Percentiles rank a stretch among this genome's conserved stretches.
These are phyloP conservation scores for Holothuria scabra DNA, from an alignment of 53 echinoderm and acorn worm species.

Conservation along the genomic window DNA sequence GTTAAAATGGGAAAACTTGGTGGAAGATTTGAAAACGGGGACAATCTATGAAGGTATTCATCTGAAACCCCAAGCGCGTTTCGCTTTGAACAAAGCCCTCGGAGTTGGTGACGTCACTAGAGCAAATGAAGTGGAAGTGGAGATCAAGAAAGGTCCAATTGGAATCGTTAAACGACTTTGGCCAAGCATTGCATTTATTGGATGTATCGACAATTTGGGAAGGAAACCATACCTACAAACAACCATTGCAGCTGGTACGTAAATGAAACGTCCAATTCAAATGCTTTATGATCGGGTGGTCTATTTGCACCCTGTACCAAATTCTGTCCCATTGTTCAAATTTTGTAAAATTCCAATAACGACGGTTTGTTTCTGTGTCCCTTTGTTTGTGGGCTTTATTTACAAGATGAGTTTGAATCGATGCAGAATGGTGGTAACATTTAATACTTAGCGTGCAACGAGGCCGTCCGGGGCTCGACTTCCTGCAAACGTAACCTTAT, in stretches of 20 bases:
- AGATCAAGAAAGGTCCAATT: slow-evolving; percentile 24
- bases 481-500: too few relatives aligned
- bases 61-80: background rate
- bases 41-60: slow-evolving; percentile 23
- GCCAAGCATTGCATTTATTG: slow-evolving; percentile 9
- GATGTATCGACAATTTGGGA: background rate
- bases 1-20: slow-evolving; percentile 3
- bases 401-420: too few relatives aligned
- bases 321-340: too few relatives aligned
- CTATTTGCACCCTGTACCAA: too few relatives aligned
- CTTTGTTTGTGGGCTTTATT: too few relatives aligned
- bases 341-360: too few relatives aligned
- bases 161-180: slow-evolving; percentile 30
- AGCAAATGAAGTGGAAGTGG: slow-evolving; percentile 1
- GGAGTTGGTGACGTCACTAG: background rate
- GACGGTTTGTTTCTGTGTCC: too few relatives aligned
- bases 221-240: background rate
- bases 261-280: too few relatives aligned
- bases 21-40: slow-evolving; percentile 3
- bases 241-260: background rate
- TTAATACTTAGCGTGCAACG: too few relatives aligned
- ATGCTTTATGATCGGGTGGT: too few relatives aligned
- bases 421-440: too few relatives aligned
- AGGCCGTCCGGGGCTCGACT: too few relatives aligned
- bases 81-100: background rate